These are phyloP conservation scores for Auanema freiburgensis DNA, from an alignment of 2,888 invertebrate species.

Conservation along the genomic window DNA sequence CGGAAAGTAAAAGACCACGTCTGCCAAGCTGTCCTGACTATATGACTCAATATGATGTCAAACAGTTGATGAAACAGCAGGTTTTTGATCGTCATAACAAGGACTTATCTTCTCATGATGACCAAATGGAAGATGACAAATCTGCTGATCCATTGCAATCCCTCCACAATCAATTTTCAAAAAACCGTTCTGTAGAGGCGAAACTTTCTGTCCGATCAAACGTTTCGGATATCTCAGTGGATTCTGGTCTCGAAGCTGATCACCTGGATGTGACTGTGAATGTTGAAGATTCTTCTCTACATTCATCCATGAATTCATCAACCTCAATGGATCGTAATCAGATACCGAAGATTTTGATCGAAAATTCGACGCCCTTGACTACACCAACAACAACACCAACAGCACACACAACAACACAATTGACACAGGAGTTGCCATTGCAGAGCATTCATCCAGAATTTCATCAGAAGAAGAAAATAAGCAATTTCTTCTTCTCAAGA, in stretches of 20 bases:
- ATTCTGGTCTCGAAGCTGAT: neutral
- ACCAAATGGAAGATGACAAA: neutral
- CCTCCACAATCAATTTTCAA: constrained; percentile 14
- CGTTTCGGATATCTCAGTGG: too few species aligned
- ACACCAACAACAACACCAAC: constrained; percentile 12
- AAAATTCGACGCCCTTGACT: constrained; percentile 4
- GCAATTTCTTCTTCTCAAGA: neutral
- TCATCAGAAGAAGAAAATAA: too few species aligned
- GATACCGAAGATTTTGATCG: too few species aligned
- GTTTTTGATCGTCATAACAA: constrained; percentile 3
- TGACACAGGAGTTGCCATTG: constrained; percentile 13
- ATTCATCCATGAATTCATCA: constrained; percentile 1
- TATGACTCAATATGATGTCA: constrained; percentile 40
- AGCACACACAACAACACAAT: constrained; percentile 9
- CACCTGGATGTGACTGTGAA: constrained; percentile 4
- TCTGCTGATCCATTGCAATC: constrained; percentile 12
- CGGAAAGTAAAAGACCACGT: constrained; percentile 8
- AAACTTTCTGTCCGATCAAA: neutral
- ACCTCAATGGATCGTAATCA: constrained; percentile 6
- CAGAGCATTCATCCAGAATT: too few species aligned
- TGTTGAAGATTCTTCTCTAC: constrained; percentile 5
- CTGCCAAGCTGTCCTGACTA: constrained; percentile 23
- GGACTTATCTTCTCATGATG: constrained; percentile 5
- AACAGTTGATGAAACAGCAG: constrained; percentile 36
- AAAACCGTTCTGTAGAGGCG: neutral